Evolutionary conservation across 2,888 invertebrate genomes (phyloP), one percentile per base, ranked within the genome.

Genomic region (Periphyllus acericola): DNA sequence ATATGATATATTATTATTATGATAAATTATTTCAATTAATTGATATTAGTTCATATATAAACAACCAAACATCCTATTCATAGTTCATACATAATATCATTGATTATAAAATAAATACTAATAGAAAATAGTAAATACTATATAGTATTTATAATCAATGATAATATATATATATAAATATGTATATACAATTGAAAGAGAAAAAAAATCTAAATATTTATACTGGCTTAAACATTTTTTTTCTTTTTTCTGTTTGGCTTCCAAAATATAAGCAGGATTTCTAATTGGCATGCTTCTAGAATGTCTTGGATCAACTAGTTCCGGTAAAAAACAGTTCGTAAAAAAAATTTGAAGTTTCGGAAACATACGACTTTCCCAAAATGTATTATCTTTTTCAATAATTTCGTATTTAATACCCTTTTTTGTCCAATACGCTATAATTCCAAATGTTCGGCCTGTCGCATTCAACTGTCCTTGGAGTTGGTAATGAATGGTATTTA

Each of bases 371-470:
- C 11, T 29, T 32, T 71, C 68, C 68, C 68, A 71, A 78, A 52
- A 78, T 36, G 25, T 11, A 46, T 75, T 17, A 75, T 75, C 75
- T 46, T 46, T 46, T 75, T 75, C 19, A 29, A 75, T 75, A 29
- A 17, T 75, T 75, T 75, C 75, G 1, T 75, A 75, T 75, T 46
- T 75, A 0, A 75, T 75, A 29, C 75, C 75, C 6, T 75, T 75
- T 29, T 75, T 75, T 75, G 75, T 75, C 75, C 75, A 75, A 75
- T 75, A 75, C 14, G 32, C 78, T 32, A 78, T 52, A 21, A 78
- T 78, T 9, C 78, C 52, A 55, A 52, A 78, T 75, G 3, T 75
- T 75, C 75, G 75, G 40, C 75, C 75, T n/a, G 75, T 75, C 14
- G n/a, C 75, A n/a, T 75, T 36, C n/a, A 40, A 14, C 4, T 75